phyloP scores from a whole-genome alignment of 2,113 vertebrate genomes.

The Pica pica region DNA sequence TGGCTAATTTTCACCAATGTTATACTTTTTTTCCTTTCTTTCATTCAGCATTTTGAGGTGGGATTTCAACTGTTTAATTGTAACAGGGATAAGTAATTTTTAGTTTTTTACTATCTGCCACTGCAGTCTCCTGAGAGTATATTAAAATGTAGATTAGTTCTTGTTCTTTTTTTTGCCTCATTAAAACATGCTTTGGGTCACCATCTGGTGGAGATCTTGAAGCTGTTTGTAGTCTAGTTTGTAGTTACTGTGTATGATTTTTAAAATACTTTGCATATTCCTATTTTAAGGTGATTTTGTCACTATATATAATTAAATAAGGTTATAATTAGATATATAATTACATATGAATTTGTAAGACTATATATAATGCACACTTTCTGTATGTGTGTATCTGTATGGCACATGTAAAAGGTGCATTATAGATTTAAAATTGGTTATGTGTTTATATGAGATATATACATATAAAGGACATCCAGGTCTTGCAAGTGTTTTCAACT shows the following conservation, averaged over 20 bases:
- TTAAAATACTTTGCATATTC: not conserved
- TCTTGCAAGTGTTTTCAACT: not conserved
- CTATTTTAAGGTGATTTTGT: not conserved
- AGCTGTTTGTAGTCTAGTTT: not conserved
- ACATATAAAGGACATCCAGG: not conserved
- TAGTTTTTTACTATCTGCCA: not conserved
- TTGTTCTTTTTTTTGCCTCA: constrained; percentile 34
- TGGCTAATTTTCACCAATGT: not conserved
- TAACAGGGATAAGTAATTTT: not conserved
- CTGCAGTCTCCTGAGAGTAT: constrained; percentile 72
- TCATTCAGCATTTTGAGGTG: not conserved
- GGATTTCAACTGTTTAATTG: not conserved
- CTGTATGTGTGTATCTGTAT: not conserved
- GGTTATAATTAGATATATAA: not conserved
- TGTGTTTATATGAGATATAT: not conserved
- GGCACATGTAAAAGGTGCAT: not conserved
- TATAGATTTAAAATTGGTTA: not conserved
- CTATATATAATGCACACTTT: not conserved
- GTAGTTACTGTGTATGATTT: not conserved
- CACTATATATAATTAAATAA: not conserved
- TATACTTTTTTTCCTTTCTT: not conserved
- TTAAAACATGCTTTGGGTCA: constrained; percentile 33
- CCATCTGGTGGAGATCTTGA: constrained; percentile 69
- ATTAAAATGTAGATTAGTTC: constrained; percentile 34
- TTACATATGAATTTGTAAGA: not conserved